Base-by-base conservation (phyloP, 2,113 vertebrate genomes). In the Brienomyrus brachyistius region DNA sequence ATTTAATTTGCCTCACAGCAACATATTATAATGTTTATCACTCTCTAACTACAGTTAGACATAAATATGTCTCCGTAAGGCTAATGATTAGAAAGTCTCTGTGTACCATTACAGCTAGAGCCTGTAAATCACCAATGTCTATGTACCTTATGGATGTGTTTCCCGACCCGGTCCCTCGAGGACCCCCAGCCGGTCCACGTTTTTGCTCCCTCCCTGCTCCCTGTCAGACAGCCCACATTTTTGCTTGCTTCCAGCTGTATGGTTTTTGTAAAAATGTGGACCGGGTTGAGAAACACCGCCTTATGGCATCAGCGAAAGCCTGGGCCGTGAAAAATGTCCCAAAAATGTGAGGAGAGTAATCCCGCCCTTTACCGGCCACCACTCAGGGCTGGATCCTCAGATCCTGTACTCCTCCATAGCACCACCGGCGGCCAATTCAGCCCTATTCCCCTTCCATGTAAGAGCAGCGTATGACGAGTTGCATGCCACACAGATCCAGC, bases 391-490 rank as follows among this genome's bases (percentile, higher is more conserved):
- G 89, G 90, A 90, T 83, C 83, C 17, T 27, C 88, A 89, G 88
- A 93, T 90, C 27, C 88, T 91, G n/a, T 87, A 91, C 91, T 92
- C 91, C 92, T 91, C 27, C 91, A 92, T 90, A 92, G 91, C 5
- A 90, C 89, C 77, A 11, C 7, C 70, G 31, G 86, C 35, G 17
- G 35, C 89, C 88, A 52, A 77, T 19, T 47, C 45, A 66, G 88
- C 35, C 1, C 11, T 31, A 31, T 74, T 54, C 47, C 11, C 35
- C 31, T 87, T 50, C 62, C 82, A 48, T 23, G 1, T 27, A 70
- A 86, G 66, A 47, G 50, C 51, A 48, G 80, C 85, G 66, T 47
- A 74, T 88, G 77, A 87, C 54, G 47, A 84, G 15, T 51, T 10
- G 1, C 66, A 70, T 45, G 31, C 47, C 90, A 19, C 83, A 83